A percentile compares a stretch with the other conserved stretches of the same genome.
Evolutionary conservation across 2,797 vertebrate species (phyloP).

Genomic region (Pseudochirops cupreus): DNA sequence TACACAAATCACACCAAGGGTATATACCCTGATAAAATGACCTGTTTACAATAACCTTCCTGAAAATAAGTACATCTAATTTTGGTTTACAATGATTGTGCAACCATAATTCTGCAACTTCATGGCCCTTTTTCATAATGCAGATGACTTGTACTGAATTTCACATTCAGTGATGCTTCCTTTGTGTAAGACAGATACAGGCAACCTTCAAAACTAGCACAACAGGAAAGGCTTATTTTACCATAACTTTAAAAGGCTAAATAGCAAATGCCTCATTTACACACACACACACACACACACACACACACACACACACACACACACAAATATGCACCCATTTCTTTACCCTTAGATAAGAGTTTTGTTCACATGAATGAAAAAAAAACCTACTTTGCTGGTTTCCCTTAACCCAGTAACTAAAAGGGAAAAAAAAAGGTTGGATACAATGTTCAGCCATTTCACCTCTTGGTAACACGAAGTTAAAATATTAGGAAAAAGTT

Average conservation of each 20-base stretch:
- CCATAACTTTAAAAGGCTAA: conserved; percentile 18
- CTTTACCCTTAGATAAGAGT: background rate
- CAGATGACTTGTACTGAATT: background rate
- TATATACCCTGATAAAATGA: conserved; percentile 7
- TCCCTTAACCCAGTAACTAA: background rate
- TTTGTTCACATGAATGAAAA: conserved; percentile 9
- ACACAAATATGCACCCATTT: background rate
- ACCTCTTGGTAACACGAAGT: background rate
- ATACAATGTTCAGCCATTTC: background rate
- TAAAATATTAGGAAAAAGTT: conserved; percentile 33
- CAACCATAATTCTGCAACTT: conserved; percentile 12
- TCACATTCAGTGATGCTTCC: background rate
- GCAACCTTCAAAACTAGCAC: conserved; percentile 1
- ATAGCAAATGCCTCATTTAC: background rate
- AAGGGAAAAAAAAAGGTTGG: background rate
- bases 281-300: background rate
- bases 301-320: too few relatives aligned
- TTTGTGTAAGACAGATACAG: background rate
- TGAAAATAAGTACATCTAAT: conserved; percentile 24
- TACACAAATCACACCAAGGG: background rate
- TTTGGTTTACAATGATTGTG: conserved; percentile 46
- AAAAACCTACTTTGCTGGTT: background rate
- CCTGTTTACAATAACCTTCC: background rate
- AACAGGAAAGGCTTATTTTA: conserved; percentile 36
- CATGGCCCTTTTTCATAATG: conserved; percentile 2